Evolutionary conservation across 2,888 invertebrate species (phyloP).

Genomic region (Drosophila subquinaria): DNA sequence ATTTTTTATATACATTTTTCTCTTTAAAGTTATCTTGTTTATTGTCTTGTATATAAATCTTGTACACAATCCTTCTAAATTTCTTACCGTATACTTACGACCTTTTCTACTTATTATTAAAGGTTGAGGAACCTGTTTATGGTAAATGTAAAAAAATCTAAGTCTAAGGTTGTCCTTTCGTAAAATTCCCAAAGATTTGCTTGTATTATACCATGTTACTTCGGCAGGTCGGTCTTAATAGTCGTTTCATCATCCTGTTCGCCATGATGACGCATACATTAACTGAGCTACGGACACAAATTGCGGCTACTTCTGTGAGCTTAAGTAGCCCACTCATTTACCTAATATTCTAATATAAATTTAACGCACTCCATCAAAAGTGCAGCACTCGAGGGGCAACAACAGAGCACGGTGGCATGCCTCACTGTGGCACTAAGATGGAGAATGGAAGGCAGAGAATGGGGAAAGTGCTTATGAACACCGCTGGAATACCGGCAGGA

Average conservation of each 20-base stretch:
- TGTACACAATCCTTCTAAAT: neutral
- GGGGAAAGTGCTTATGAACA: neutral
- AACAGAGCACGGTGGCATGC: neutral
- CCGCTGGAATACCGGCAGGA: slow-evolving; percentile 34
- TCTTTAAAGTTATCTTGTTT: no score
- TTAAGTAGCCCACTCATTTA: slow-evolving; percentile 65
- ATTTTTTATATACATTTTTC: no score
- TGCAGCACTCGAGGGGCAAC: slow-evolving; percentile 40
- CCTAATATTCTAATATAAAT: slow-evolving; percentile 76
- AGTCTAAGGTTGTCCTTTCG: neutral
- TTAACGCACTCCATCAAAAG: slow-evolving; percentile 72
- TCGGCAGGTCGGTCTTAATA: slow-evolving; percentile 26
- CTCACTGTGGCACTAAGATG: neutral
- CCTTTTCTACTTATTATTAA: neutral
- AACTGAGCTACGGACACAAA: slow-evolving; percentile 41
- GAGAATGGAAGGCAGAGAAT: neutral
- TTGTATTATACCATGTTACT: no score
- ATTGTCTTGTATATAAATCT: no score
- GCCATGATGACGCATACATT: slow-evolving; percentile 46
- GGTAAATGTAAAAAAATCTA: neutral
- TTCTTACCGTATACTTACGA: neutral
- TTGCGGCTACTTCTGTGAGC: slow-evolving; percentile 43
- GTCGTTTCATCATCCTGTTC: slow-evolving; percentile 34
- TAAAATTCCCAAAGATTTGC: neutral
- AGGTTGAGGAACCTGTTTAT: no score